phyloP scores from a whole-genome alignment of 2,113 vertebrate genomes.

The Cochlearius cochlearius region DNA sequence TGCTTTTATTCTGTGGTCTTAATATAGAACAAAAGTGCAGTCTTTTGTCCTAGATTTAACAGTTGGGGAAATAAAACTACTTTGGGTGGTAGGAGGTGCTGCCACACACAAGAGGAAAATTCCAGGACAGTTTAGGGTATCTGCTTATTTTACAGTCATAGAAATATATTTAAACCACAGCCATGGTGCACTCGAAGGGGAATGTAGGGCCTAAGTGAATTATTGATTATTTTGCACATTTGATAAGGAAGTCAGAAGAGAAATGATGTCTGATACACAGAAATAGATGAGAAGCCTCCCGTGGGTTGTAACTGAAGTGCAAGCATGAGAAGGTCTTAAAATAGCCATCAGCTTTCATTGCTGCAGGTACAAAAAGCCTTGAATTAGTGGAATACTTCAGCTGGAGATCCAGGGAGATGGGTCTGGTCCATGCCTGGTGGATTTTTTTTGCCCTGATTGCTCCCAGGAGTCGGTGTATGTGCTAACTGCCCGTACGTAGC shows the following conservation, averaged over 20 bases:
- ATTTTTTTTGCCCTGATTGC: not conserved
- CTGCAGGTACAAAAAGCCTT: not conserved
- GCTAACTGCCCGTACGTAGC: not conserved
- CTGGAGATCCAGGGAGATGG: not conserved
- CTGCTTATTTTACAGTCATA: not conserved
- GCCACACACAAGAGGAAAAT: not conserved
- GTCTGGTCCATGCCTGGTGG: not conserved
- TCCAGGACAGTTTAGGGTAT: not conserved
- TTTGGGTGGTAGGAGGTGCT: not conserved
- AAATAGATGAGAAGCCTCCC: conserved; percentile 38
- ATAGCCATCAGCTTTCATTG: not conserved
- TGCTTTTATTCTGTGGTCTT: not conserved
- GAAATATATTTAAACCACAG: not conserved
- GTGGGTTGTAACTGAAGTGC: not conserved
- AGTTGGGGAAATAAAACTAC: not conserved
- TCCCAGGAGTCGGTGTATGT: not conserved
- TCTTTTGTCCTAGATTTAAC: conserved; percentile 20
- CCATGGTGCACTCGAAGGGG: not conserved
- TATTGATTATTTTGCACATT: conserved; percentile 41
- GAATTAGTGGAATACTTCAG: not conserved
- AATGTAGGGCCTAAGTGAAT: not conserved
- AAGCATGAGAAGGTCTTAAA: not conserved
- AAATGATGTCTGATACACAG: not conserved
- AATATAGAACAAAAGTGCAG: conserved; percentile 11
- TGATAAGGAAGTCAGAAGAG: not conserved